Evolutionary conservation across 2,797 vertebrate genomes (phyloP), one percentile per base, ranked within the genome.

Genomic region (Diceros bicornis): DNA sequence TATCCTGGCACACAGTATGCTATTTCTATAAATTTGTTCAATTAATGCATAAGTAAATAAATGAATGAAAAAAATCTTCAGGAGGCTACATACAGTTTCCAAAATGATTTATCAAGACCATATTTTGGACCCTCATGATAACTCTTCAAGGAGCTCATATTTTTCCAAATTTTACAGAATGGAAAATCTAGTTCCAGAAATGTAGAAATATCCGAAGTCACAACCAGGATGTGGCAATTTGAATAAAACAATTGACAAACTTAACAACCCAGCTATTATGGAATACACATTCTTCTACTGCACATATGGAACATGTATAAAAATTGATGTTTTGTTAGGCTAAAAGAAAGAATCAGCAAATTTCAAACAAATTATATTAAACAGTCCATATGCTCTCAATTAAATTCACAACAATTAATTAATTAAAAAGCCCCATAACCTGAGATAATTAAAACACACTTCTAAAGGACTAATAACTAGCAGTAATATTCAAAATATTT

Each of bases 361-460:
- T 83, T 83, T 93, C 18, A 88, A 82, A 85, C 6, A 87, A 90
- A 37, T 44, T 6, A 25, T 44, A 88, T 84, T 93, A 68, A 74
- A 20, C 7, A 94, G n/a, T 32, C 13, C 13, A 41, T 6, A 83
- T 74, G 41, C 1, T 92, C 72, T 37, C 69, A 25, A 61, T 11
- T 74, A n/a, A 62, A 34, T n/a, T 18, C 37, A 72, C 71, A 64
- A 12, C 37, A 34, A 34, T 44, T 89, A 64, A 47, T 79, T 78
- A 32, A 32, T 44, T 23, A 41, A 78, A 75, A 34, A 52, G 12
- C 20, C 37, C 75, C 55, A 57, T 62, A 25, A 32, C 6, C 32
- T 59, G 9, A 25, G 0, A 93, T 21, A 44, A 59, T 9, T 89
- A 74, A 95, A 66, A 37, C 8, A 50, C 11, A 81, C 21, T 82